Base-by-base conservation (phyloP, 2,888 invertebrate species). In the Lepetodrilus schrolli region DNA sequence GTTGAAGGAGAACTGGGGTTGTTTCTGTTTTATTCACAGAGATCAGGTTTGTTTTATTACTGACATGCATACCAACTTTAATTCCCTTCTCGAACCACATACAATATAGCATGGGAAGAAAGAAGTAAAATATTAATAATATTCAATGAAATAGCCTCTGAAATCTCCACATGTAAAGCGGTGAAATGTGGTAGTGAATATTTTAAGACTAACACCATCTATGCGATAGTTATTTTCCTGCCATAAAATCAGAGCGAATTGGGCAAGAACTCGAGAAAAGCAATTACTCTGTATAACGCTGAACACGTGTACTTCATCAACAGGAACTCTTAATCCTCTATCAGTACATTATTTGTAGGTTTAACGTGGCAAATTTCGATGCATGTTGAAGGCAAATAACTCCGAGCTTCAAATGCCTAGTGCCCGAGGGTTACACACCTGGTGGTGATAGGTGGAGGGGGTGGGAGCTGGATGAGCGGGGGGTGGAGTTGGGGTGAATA, bases 341-440 rank as follows among this genome's bases (percentile, higher is more conserved):
- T 58, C 58, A 58, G 58, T 30, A 34, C 26, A 58, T 30, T 34
- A 17, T 58, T 30, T 58, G 30, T 58, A 58, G 34, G 58, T 30
- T 58, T 58, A n/a, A 17, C 58, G 34, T 30, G 58, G 23, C 17
- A 30, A 26, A 8, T 58, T 58, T 4, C 23, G 58, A 26, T 58
- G 23, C 34, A 58, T 17, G 58, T 17, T 17, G 21, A 58, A 58
- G 17, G n/a, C n/a, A 13, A 30, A 30, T 30, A 17, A 30, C 43
- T 34, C 34, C 26, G 17, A 58, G 58, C 58, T 26, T 26, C 26
- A 34, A 58, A 30, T 58, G 23, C 2, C n/a, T 17, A 30, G 26
- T 30, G 58, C 58, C 58, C 34, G 34, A n/a, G 30, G 58, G 51
- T 8, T 26, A 34, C 23, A 30, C 30, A 58, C 58, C 34, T 58